Percentiles rank a stretch among this genome's conserved stretches.
Evolutionary conservation across 2,113 vertebrate species (phyloP).

Genomic region (Herpailurus yagouaroundi): DNA sequence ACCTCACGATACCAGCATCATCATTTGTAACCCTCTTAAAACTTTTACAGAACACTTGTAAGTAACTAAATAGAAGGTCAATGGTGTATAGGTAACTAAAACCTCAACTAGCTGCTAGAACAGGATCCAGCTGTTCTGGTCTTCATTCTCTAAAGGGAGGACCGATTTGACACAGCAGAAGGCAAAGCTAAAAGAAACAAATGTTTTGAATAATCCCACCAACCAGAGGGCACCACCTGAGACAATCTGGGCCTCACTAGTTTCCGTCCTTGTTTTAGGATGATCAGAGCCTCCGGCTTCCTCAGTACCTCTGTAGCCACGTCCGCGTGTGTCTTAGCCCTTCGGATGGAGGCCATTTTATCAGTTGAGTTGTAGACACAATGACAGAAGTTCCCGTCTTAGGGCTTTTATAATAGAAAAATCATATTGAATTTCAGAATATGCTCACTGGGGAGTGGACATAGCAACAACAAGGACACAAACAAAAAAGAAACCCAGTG

Average conservation of each 20-base stretch:
- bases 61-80: background rate
- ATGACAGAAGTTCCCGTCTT: background rate
- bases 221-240: rapidly evolving
- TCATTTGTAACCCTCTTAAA: background rate
- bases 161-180: rapidly evolving
- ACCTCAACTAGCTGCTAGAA: rapidly evolving
- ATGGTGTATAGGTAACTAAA: rapidly evolving
- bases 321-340: background rate
- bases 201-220: background rate
- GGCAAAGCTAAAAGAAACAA: background rate
- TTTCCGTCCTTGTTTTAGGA: rapidly evolving
- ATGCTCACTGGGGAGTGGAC: background rate
- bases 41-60: too few species aligned
- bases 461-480: background rate
- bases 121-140: rapidly evolving
- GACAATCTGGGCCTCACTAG: rapidly evolving
- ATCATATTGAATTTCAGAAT: background rate
- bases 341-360: background rate
- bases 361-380: background rate
- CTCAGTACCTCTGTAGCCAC: rapidly evolving
- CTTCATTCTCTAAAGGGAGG: background rate
- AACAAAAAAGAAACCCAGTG: background rate
- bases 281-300: rapidly evolving
- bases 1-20: background rate
- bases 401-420: background rate